A percentile compares a stretch with the other conserved stretches of the same genome.
These are phyloP conservation scores for Sialia sialis DNA, from an alignment of 2,113 vertebrate genomes.

Conservation along the genomic window DNA sequence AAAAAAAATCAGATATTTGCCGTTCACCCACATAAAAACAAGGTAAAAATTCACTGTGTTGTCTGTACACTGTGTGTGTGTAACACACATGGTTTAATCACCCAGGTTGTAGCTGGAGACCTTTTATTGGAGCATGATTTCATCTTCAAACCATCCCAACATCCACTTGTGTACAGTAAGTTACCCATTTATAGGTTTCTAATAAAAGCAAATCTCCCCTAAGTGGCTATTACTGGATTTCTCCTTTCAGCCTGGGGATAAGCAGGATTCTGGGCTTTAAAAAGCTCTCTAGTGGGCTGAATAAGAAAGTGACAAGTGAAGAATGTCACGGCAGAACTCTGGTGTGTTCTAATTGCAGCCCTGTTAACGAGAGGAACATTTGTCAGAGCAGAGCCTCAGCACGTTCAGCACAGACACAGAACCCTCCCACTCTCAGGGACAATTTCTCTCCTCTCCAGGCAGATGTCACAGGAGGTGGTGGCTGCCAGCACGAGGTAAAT, in stretches of 20 bases:
- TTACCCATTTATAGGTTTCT: slow-evolving; percentile 44
- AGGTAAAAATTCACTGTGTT: not conserved
- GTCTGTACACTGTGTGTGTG: not conserved
- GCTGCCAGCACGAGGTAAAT: not conserved
- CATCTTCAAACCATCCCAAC: slow-evolving; percentile 35
- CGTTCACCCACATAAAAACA: not conserved
- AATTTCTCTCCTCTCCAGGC: not conserved
- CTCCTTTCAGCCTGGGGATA: slow-evolving; percentile 27
- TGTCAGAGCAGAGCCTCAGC: not conserved
- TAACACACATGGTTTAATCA: not conserved
- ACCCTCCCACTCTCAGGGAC: not conserved
- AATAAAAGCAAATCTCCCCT: slow-evolving; percentile 62
- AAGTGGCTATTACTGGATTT: slow-evolving; percentile 58
- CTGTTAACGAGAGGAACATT: not conserved
- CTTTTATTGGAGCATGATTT: slow-evolving; percentile 31
- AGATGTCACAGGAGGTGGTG: not conserved
- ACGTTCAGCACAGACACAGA: not conserved
- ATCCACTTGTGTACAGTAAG: slow-evolving; percentile 25
- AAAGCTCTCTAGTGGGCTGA: not conserved
- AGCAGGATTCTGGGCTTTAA: slow-evolving; percentile 42
- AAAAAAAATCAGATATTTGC: not conserved
- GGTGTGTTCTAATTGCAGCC: not conserved
- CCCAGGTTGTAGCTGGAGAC: not conserved
- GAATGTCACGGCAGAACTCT: not conserved
- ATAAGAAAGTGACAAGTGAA: slow-evolving; percentile 37